Conservation (phyloP, 1,140 invertebrate species). For the Platorchestia sp. region DNA sequence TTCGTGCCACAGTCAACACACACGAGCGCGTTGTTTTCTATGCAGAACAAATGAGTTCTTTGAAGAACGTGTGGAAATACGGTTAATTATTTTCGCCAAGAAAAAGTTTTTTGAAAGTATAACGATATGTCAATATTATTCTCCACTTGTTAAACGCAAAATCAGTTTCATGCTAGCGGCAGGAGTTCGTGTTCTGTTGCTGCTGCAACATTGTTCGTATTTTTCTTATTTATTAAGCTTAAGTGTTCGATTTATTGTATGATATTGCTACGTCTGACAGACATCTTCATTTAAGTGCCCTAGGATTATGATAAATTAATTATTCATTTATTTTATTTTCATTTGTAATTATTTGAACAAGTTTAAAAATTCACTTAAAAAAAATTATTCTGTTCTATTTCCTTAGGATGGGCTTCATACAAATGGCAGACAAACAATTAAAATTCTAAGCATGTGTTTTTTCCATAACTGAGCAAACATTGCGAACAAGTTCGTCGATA, state of each 20-base stretch:
- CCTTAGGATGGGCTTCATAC: neutral
- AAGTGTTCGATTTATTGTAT: too few species aligned
- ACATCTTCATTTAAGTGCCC: too few species aligned
- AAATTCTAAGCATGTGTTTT: neutral
- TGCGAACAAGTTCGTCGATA: neutral
- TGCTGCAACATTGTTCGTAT: too few species aligned
- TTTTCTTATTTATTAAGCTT: too few species aligned
- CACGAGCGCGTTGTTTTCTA: neutral
- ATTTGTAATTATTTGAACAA: too few species aligned
- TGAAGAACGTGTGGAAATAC: neutral
- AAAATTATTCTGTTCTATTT: neutral
- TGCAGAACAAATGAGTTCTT: neutral
- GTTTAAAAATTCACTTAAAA: neutral
- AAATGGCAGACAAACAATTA: neutral
- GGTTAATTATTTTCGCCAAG: neutral
- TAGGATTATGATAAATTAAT: too few species aligned
- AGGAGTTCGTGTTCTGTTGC: too few species aligned
- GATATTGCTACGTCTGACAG: too few species aligned
- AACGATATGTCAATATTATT: neutral
- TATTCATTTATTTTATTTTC: too few species aligned
- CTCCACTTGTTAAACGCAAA: neutral
- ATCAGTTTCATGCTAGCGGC: too few species aligned
- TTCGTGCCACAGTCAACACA: neutral
- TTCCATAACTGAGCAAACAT: neutral
- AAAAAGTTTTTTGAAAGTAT: neutral